Conservation (phyloP, 1,140 invertebrate species). For the Battus philenor region DNA sequence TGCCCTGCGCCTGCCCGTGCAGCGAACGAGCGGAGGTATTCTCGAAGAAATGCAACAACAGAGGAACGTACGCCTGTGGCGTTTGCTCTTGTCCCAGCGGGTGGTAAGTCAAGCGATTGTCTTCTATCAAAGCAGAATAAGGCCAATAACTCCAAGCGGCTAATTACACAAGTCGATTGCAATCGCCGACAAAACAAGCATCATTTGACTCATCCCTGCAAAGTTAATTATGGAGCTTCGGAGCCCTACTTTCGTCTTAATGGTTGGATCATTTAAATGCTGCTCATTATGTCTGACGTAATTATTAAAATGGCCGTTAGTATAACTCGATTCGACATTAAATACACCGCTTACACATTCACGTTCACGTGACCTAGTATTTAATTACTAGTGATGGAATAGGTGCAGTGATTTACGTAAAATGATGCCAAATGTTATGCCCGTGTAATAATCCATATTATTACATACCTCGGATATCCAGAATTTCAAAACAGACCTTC, state of each 20-base stretch:
- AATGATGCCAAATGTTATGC: too few relatives aligned
- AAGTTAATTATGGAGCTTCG: constrained; percentile 37
- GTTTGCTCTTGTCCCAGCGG: constrained; percentile 82
- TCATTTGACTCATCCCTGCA: constrained; percentile 28
- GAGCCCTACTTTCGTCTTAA: constrained; percentile 32
- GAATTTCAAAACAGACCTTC: too few relatives aligned
- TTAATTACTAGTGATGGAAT: not conserved
- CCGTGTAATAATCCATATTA: not conserved
- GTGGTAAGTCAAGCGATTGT: constrained; percentile 71
- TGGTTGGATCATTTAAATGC: constrained; percentile 27
- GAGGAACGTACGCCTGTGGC: constrained; percentile 81
- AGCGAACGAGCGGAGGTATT: constrained; percentile 64
- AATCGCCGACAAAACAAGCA: constrained; percentile 22
- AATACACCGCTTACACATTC: not conserved
- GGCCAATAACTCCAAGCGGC: constrained; percentile 1
- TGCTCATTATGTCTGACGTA: constrained; percentile 29
- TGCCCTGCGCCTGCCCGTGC: constrained; percentile 60
- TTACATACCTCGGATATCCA: not conserved
- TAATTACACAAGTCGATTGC: constrained; percentile 12
- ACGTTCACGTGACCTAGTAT: not conserved
- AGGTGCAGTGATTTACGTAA: too few relatives aligned
- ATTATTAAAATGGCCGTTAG: constrained; percentile 18
- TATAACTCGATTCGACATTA: not conserved
- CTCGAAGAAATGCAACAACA: constrained; percentile 67
- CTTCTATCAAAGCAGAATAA: not conserved